Percentiles rank a stretch among this genome's conserved stretches.
phyloP scores from a whole-genome alignment of 2,797 vertebrate species.

The Dendrocincla fuliginosa region DNA sequence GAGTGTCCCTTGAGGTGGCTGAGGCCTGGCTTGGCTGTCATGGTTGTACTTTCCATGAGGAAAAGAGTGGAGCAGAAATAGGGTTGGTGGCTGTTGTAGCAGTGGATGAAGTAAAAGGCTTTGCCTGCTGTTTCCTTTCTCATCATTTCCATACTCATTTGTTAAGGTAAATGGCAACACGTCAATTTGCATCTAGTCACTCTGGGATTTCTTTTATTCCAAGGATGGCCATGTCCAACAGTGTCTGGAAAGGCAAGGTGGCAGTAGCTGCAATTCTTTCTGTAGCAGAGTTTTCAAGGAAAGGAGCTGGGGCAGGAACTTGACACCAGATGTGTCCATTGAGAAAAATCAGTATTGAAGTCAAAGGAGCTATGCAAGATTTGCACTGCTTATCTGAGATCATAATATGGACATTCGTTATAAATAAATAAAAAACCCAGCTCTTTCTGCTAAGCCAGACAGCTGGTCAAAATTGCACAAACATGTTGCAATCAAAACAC shows the following conservation, averaged over 20 bases:
- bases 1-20: conserved; percentile 3
- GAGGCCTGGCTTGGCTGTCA: neutral
- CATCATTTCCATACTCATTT: neutral
- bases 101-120: neutral
- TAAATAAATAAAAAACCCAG: neutral
- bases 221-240: neutral
- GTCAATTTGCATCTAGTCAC: neutral
- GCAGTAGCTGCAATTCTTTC: neutral
- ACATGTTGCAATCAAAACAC: neutral
- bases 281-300: neutral
- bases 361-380: neutral
- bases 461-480: neutral
- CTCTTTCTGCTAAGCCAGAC: neutral
- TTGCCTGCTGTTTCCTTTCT: conserved; percentile 14
- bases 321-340: neutral
- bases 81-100: neutral
- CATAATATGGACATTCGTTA: neutral
- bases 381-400: neutral
- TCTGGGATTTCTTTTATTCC: neutral
- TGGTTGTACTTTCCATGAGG: neutral
- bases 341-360: neutral
- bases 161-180: neutral
- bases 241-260: neutral
- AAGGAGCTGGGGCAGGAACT: neutral
- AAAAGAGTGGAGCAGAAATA: neutral